phyloP scores from a whole-genome alignment of 2,888 invertebrate species.

The Cephus pulcher region DNA sequence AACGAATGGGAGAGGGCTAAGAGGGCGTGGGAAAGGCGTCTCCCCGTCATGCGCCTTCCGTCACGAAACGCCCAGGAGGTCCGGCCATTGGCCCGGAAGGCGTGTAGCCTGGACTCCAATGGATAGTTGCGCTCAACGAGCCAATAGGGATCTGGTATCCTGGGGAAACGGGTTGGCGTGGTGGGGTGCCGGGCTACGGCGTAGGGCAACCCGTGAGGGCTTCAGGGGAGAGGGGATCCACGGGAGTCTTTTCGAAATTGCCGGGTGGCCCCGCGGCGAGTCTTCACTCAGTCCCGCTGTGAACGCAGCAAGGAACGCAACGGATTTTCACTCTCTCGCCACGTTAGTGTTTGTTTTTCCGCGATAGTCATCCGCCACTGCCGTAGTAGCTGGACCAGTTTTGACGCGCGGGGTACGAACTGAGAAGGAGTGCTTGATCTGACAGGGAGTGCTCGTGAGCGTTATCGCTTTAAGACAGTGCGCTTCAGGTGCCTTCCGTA shows the following conservation, averaged over 20 bases:
- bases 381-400: not conserved
- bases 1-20: not conserved
- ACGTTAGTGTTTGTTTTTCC: slow-evolving; percentile 17
- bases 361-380: slow-evolving; percentile 1
- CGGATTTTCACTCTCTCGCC: slow-evolving; percentile 36
- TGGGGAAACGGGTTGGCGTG: slow-evolving; percentile 25
- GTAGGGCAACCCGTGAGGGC: slow-evolving; percentile 29
- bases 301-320: slow-evolving; percentile 63
- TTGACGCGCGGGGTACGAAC: not conserved
- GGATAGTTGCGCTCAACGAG: slow-evolving; percentile 38
- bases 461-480: not conserved
- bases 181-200: slow-evolving; percentile 39
- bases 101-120: slow-evolving; percentile 53
- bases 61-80: slow-evolving; percentile 42
- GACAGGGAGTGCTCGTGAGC: not conserved
- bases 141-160: slow-evolving; percentile 63
- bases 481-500: not conserved
- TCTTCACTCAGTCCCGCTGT: slow-evolving; percentile 65
- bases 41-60: slow-evolving; percentile 45
- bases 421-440: not conserved
- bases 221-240: slow-evolving; percentile 29
- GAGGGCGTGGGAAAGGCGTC: slow-evolving; percentile 25
- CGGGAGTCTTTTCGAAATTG: slow-evolving; percentile 52
- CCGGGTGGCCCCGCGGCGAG: slow-evolving; percentile 65
- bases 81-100: slow-evolving; percentile 54